A percentile compares a stretch with the other conserved stretches of the same genome.
These are phyloP conservation scores for Pantala flavescens DNA, from an alignment of 1,140 invertebrate genomes.

Conservation along the genomic window DNA sequence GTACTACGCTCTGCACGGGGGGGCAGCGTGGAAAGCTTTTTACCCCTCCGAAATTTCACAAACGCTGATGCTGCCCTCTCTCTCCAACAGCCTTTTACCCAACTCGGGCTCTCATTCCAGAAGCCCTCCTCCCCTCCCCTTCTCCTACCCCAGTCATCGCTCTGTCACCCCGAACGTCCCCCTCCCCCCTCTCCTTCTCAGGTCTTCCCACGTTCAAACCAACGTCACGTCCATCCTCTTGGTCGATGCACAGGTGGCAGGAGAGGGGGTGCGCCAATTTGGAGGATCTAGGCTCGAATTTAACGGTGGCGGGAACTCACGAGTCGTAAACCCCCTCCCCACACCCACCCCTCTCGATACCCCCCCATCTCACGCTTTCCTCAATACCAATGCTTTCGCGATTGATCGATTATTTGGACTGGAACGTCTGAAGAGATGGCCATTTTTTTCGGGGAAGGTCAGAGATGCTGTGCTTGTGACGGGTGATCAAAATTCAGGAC, in stretches of 20 bases:
- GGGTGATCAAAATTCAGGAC: too few relatives aligned
- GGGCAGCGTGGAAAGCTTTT: not conserved
- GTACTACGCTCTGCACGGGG: not conserved
- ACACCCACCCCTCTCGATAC: too few relatives aligned
- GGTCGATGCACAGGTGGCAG: not conserved
- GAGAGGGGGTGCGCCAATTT: not conserved
- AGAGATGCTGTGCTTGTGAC: too few relatives aligned
- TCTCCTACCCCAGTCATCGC: not conserved
- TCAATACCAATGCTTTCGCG: too few relatives aligned
- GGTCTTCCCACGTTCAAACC: not conserved
- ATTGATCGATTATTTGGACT: too few relatives aligned
- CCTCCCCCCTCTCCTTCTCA: not conserved
- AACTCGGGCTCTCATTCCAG: not conserved
- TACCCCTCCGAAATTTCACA: not conserved
- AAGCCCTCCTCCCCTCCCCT: not conserved
- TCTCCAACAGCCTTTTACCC: not conserved
- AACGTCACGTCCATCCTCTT: not conserved
- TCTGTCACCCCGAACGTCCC: not conserved
- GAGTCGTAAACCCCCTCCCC: too few relatives aligned
- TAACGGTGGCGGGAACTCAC: not conserved
- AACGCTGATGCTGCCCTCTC: conserved; percentile 6
- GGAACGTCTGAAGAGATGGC: too few relatives aligned
- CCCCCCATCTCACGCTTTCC: too few relatives aligned
- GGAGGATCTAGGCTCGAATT: not conserved
- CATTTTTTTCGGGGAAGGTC: too few relatives aligned